Evolutionary conservation across 2,113 vertebrate species (phyloP).

Genomic region (Otocyon megalotis): DNA sequence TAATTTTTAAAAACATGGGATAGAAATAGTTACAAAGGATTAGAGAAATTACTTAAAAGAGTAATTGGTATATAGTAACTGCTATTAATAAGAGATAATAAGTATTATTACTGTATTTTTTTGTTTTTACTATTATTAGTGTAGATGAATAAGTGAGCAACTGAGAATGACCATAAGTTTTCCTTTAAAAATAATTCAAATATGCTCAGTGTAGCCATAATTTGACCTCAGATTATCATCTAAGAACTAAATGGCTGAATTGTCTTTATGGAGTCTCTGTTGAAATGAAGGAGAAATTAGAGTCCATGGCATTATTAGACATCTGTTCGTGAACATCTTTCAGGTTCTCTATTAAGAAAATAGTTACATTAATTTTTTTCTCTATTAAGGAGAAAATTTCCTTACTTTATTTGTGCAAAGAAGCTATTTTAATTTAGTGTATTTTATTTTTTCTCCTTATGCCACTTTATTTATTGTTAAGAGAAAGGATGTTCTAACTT

Average conservation of each 20-base stretch:
- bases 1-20: not conserved
- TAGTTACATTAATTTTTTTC: not conserved
- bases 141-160: not conserved
- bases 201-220: not conserved
- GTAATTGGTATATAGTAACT: not conserved
- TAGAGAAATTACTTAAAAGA: not conserved
- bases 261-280: not conserved
- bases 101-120: not conserved
- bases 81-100: not conserved
- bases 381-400: not conserved
- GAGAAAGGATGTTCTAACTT: not conserved
- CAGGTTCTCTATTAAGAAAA: not conserved
- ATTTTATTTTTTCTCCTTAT: not conserved
- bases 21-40: not conserved
- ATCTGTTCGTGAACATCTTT: not conserved
- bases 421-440: not conserved
- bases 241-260: not conserved
- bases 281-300: not conserved
- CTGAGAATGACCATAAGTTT: not conserved
- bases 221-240: constrained; percentile 8
- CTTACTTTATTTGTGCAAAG: constrained; percentile 14
- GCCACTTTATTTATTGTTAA: not conserved
- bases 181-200: constrained; percentile 9
- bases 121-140: not conserved
- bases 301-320: not conserved